phyloP scores from a whole-genome alignment of 2,113 vertebrate genomes.

The Malaclemys terrapin region DNA sequence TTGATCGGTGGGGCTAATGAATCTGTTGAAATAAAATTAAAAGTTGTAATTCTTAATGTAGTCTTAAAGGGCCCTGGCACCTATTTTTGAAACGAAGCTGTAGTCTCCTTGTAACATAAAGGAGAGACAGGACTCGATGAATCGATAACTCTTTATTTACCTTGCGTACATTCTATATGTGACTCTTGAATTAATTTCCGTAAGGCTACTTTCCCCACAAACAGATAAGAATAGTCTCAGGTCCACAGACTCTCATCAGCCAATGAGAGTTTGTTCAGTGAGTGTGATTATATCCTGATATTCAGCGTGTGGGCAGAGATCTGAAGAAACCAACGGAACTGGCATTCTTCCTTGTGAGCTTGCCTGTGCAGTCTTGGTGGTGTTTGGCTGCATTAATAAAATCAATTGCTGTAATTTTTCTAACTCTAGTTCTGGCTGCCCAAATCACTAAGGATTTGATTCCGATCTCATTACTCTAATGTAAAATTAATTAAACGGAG shows the following conservation, averaged over 20 bases:
- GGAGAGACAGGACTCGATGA: not conserved
- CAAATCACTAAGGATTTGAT: not conserved
- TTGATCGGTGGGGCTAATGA: constrained; percentile 85
- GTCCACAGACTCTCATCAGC: not conserved
- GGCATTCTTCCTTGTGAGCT: not conserved
- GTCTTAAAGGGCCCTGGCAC: not conserved
- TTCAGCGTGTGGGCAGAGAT: not conserved
- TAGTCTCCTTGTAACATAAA: not conserved
- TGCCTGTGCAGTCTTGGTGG: not conserved
- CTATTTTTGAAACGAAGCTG: not conserved
- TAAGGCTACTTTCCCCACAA: not conserved
- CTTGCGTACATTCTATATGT: not conserved
- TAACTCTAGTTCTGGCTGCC: not conserved
- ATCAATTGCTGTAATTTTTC: not conserved
- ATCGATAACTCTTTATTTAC: not conserved
- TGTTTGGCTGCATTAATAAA: not conserved
- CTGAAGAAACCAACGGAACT: not conserved
- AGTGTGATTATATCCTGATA: not conserved
- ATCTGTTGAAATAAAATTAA: constrained; percentile 77
- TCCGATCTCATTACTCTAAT: not conserved
- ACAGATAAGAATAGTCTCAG: not conserved
- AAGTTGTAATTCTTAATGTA: not conserved
- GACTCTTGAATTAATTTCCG: not conserved
- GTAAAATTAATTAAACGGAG: not conserved
- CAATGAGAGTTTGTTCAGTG: not conserved